Percentiles rank a stretch among this genome's conserved stretches.
Evolutionary conservation across 2,888 invertebrate species (phyloP).

Genomic region (Holacanthella duospinosa): DNA sequence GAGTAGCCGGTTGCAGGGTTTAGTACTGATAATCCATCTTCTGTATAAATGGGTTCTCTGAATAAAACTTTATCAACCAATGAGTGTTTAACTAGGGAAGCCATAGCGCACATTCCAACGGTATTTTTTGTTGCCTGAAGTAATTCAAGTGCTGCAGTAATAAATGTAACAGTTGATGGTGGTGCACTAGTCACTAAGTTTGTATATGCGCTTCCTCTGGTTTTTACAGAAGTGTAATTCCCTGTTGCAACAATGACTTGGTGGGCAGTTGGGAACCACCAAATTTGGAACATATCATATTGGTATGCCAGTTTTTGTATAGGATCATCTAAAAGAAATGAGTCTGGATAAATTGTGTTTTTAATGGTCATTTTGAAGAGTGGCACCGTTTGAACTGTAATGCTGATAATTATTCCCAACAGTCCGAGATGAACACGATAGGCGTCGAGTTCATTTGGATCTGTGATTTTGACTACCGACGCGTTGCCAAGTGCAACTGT

Average conservation of each 20-base stretch:
- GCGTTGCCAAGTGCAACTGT: constrained; percentile 14
- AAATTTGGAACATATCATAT: background rate
- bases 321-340: background rate
- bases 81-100: background rate
- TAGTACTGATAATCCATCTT: background rate
- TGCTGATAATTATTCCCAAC: constrained; percentile 8
- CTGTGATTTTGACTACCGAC: background rate
- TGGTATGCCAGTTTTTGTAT: background rate
- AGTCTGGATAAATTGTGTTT: background rate
- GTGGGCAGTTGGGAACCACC: background rate
- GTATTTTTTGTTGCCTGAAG: background rate
- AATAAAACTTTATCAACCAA: background rate
- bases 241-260: background rate
- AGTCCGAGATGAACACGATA: constrained; percentile 16
- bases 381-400: background rate
- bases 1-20: background rate
- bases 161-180: background rate
- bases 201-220: background rate
- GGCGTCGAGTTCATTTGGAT: constrained; percentile 5
- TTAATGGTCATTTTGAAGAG: background rate
- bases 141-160: background rate
- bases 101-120: background rate
- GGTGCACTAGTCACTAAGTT: background rate
- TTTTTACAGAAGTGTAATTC: background rate
- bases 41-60: background rate